Evolutionary conservation across 2,113 vertebrate genomes (phyloP).

Genomic region (Dasyornis broadbenti): DNA sequence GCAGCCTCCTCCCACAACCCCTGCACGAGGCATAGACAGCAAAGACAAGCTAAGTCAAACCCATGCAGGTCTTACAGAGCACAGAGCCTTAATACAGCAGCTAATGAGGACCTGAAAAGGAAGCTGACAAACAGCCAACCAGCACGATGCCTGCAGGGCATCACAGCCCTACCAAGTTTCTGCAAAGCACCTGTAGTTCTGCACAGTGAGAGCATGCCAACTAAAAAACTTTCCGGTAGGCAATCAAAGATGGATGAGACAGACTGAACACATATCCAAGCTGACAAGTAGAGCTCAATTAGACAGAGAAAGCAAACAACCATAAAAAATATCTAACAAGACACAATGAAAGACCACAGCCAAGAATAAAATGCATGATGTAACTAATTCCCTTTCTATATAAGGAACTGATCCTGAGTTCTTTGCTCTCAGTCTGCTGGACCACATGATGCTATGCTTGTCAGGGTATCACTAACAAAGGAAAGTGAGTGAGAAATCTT

Average conservation of each 20-base stretch:
- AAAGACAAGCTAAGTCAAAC: neutral
- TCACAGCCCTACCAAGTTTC: neutral
- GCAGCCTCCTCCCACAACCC: neutral
- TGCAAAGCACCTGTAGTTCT: neutral
- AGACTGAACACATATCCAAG: neutral
- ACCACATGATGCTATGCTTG: neutral
- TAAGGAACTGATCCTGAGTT: neutral
- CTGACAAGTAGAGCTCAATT: neutral
- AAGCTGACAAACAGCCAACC: neutral
- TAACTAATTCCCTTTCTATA: neutral
- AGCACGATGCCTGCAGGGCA: neutral
- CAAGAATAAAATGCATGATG: neutral
- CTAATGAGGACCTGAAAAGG: neutral
- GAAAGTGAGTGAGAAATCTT: neutral
- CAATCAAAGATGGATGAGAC: neutral
- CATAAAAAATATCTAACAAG: neutral
- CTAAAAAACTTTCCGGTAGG: neutral
- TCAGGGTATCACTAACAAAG: neutral
- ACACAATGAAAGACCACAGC: conserved; percentile 16
- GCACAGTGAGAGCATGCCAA: neutral
- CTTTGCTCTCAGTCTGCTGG: neutral
- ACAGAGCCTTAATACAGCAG: neutral
- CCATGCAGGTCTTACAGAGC: neutral
- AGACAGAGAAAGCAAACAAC: neutral
- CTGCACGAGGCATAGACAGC: neutral